These are phyloP conservation scores for Leptopilina myrica DNA, from an alignment of 2,888 invertebrate genomes.

Conservation along the genomic window DNA sequence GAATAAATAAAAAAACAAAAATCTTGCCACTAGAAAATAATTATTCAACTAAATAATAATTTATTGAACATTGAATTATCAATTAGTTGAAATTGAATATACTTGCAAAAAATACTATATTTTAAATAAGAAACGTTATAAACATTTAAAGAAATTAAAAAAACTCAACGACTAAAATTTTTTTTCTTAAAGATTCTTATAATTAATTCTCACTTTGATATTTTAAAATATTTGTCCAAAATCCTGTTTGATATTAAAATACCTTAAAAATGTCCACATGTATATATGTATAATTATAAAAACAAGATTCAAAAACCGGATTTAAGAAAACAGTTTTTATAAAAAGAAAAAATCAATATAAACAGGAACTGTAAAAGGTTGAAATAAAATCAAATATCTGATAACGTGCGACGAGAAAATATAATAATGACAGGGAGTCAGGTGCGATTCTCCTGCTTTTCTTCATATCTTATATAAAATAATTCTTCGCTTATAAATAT, in stretches of 20 bases:
- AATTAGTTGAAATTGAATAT: too few relatives aligned
- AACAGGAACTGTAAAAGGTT: not conserved
- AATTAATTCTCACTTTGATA: not conserved
- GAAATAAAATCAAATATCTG: not conserved
- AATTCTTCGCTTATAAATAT: not conserved
- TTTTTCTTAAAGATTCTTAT: not conserved
- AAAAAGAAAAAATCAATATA: not conserved
- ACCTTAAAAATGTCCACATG: not conserved
- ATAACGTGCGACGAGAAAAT: slow-evolving; percentile 1
- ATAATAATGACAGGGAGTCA: not conserved
- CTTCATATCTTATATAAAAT: not conserved
- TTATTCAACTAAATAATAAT: too few relatives aligned
- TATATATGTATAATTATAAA: not conserved
- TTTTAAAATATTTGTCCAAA: slow-evolving; percentile 17
- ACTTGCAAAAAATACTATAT: too few relatives aligned
- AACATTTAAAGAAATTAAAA: not conserved
- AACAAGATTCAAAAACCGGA: slow-evolving; percentile 7
- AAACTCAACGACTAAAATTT: not conserved
- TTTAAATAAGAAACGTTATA: too few relatives aligned
- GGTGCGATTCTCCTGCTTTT: not conserved
- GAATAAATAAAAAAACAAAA: too few relatives aligned
- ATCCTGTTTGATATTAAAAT: slow-evolving; percentile 16
- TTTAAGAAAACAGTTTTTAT: not conserved
- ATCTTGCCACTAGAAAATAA: not conserved
- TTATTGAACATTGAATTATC: too few relatives aligned